These are phyloP conservation scores for Macrotrachela quadricornifera DNA, from an alignment of 1,140 invertebrate species.

Conservation along the genomic window DNA sequence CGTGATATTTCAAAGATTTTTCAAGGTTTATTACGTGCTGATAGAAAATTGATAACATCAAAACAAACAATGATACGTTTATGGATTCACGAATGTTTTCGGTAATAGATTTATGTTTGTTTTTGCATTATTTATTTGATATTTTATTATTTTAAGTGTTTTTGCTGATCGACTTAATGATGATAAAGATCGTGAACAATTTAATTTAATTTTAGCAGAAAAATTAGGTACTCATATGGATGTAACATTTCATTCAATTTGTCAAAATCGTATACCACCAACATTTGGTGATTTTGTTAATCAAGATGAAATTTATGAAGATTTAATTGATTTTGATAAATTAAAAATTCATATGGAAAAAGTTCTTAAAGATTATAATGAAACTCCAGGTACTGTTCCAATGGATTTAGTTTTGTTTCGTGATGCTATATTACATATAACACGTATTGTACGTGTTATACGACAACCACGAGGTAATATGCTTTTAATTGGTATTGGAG, in stretches of 20 bases:
- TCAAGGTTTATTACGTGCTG: conserved; percentile 49
- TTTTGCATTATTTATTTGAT: conserved; percentile 4
- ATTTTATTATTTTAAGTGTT: too few relatives aligned
- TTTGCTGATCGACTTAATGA: conserved; percentile 58
- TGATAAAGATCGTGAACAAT: conserved; percentile 52
- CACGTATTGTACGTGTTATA: conserved; percentile 53
- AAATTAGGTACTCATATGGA: conserved; percentile 52
- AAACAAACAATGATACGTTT: conserved; percentile 44
- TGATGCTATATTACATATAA: conserved; percentile 58
- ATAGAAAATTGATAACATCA: conserved; percentile 49
- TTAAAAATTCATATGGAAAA: conserved; percentile 42
- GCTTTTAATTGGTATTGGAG: conserved; percentile 55
- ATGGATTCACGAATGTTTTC: conserved; percentile 59
- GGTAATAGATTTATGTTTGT: conserved; percentile 11
- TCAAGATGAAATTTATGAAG: conserved; percentile 49
- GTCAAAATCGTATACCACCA: conserved; percentile 47
- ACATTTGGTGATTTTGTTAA: conserved; percentile 57
- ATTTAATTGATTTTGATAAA: conserved; percentile 40
- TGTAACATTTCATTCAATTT: conserved; percentile 51
- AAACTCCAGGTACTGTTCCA: conserved; percentile 44
- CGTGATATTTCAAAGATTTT: conserved; percentile 59
- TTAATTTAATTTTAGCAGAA: conserved; percentile 44
- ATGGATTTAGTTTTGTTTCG: conserved; percentile 59
- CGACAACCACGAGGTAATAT: conserved; percentile 58
- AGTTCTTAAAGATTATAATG: conserved; percentile 56